phyloP scores from a whole-genome alignment of 1,140 invertebrate species.

The Drosophila nikananu region DNA sequence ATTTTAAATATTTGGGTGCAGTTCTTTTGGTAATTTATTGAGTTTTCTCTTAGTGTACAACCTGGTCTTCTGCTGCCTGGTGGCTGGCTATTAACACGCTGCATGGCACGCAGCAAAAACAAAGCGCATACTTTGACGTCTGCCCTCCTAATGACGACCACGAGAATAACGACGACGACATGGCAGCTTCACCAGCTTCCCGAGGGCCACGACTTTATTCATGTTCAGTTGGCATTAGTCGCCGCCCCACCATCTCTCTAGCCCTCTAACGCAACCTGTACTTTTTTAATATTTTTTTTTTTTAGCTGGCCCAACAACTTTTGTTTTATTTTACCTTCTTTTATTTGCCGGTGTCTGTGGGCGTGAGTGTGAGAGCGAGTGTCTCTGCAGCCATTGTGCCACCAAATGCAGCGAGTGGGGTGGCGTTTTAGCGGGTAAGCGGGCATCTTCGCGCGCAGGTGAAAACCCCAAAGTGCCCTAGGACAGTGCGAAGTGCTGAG shows the following conservation, averaged over 20 bases:
- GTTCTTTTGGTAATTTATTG: no score
- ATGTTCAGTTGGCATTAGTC: slow-evolving; percentile 75
- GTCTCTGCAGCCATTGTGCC: slow-evolving; percentile 59
- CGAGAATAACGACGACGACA: slow-evolving; percentile 62
- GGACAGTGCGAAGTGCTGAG: slow-evolving; percentile 83
- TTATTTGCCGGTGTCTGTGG: slow-evolving; percentile 35
- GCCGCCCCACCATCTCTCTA: slow-evolving; percentile 18
- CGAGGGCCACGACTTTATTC: slow-evolving; percentile 73
- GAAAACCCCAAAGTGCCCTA: slow-evolving; percentile 82
- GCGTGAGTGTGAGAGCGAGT: slow-evolving; percentile 22
- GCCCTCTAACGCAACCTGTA: slow-evolving; percentile 14
- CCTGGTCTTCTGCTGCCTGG: slow-evolving; percentile 13
- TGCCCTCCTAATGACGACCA: slow-evolving; percentile 82
- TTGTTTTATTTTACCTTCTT: slow-evolving; percentile 63
- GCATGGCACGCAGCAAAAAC: slow-evolving; percentile 60
- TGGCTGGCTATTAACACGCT: slow-evolving; percentile 76
- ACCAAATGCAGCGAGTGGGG: slow-evolving; percentile 43
- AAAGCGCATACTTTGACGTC: slow-evolving; percentile 78
- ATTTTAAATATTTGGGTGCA: no score
- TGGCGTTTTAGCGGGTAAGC: slow-evolving; percentile 4
- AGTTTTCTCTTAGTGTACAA: not conserved
- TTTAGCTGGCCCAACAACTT: slow-evolving; percentile 26
- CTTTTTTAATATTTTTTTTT: slow-evolving; percentile 36
- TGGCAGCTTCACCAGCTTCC: slow-evolving; percentile 34
- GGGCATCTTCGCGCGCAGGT: slow-evolving; percentile 56